Evolutionary conservation across 1,140 invertebrate genomes (phyloP).

Genomic region (Mycetomoellerius zeteki): DNA sequence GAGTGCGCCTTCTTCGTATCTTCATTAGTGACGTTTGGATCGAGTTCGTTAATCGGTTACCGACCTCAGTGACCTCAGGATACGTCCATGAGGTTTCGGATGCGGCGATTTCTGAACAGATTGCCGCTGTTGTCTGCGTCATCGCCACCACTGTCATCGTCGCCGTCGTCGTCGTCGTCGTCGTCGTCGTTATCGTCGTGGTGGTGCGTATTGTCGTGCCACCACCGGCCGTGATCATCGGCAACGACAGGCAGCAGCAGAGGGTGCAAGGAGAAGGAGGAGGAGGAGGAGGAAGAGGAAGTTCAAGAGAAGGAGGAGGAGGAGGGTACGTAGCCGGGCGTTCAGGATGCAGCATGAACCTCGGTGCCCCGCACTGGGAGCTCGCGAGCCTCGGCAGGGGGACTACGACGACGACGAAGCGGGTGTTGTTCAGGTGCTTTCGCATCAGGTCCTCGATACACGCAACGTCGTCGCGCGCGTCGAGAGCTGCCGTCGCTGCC

Average conservation of each 20-base stretch:
- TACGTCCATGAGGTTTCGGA: slow-evolving; percentile 77
- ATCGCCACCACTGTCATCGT: slow-evolving; percentile 36
- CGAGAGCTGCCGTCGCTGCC: slow-evolving; percentile 60
- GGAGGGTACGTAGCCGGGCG: slow-evolving; percentile 77
- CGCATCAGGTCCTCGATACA: slow-evolving; percentile 69
- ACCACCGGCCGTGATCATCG: slow-evolving; percentile 73
- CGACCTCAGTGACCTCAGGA: slow-evolving; percentile 62
- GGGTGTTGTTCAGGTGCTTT: slow-evolving; percentile 70
- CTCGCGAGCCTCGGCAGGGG: slow-evolving; percentile 84
- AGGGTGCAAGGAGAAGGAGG: slow-evolving; percentile 43
- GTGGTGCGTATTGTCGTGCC: slow-evolving; percentile 67
- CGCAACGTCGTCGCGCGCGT: slow-evolving; percentile 62
- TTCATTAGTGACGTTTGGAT: slow-evolving; percentile 24
- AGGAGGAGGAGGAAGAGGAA: slow-evolving; percentile 53
- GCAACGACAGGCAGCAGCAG: slow-evolving; percentile 52
- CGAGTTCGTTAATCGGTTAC: slow-evolving; percentile 48
- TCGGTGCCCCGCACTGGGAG: slow-evolving; percentile 83
- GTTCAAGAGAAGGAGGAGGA: slow-evolving; percentile 65
- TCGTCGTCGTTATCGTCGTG: slow-evolving; percentile 41
- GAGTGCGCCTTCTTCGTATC: slow-evolving; percentile 14
- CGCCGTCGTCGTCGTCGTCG: background rate
- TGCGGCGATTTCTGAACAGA: slow-evolving; percentile 54
- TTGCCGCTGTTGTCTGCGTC: slow-evolving; percentile 59
- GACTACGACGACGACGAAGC: slow-evolving; percentile 59
- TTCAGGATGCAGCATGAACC: slow-evolving; percentile 87